These are phyloP conservation scores for Globodera rostochiensis DNA, from an alignment of 1,140 invertebrate genomes.

Conservation along the genomic window DNA sequence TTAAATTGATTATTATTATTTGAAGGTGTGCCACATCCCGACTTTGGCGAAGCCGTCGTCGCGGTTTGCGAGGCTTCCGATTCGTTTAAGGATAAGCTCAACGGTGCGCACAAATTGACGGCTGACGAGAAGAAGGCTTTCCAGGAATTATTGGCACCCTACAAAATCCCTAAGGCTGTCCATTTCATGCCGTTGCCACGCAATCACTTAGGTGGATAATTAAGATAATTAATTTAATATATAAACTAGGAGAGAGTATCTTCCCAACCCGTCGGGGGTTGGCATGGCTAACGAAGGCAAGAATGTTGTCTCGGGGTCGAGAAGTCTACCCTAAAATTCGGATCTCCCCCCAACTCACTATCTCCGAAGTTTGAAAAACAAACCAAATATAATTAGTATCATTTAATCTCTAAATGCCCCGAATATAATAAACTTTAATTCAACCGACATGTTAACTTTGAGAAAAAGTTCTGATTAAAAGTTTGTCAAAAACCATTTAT, in stretches of 20 bases:
- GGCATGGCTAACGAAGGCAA: no score
- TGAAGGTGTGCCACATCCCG: constrained; percentile 56
- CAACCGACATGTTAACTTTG: no score
- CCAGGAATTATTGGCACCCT: constrained; percentile 46
- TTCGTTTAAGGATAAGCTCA: not conserved
- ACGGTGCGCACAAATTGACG: constrained; percentile 23
- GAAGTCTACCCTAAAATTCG: constrained; percentile 42
- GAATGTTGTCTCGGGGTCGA: not conserved
- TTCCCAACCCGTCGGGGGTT: not conserved
- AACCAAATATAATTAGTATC: no score
- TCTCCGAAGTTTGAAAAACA: no score
- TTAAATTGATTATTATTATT: not conserved
- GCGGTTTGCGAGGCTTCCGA: constrained; percentile 51
- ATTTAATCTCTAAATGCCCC: no score
- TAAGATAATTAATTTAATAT: not conserved
- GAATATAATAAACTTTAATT: no score
- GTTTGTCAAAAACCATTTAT: no score
- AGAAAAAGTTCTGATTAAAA: no score
- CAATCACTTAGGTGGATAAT: constrained; percentile 24
- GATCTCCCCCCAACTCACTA: no score
- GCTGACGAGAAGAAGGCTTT: constrained; percentile 33
- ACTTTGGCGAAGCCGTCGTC: constrained; percentile 64
- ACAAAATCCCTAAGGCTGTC: constrained; percentile 58
- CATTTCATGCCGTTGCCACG: constrained; percentile 48
- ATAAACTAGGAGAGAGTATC: not conserved